Base-by-base conservation (phyloP, 64 coral and sea anemone species). In the Montipora foliosa region DNA sequence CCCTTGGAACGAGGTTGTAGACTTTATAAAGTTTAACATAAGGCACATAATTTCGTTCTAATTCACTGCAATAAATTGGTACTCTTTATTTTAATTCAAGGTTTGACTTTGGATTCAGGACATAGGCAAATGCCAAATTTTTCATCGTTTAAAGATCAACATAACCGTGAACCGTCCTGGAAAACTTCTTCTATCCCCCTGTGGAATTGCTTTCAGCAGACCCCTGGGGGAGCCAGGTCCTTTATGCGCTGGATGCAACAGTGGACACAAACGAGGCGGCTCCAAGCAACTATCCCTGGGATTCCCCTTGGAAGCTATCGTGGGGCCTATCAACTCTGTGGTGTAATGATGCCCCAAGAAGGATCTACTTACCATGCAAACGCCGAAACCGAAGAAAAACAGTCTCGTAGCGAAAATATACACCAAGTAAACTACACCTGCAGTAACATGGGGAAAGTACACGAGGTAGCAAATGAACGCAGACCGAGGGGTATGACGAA, bases 201-300 rank as follows among this genome's bases (percentile, higher is more conserved):
- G 13, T 93, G 92, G 92, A 64, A 77, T 24, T 88, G 77, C 84
- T 58, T 60, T 44, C 90, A 84, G 50, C 75, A 76, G 20, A 20
- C 75, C 21, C 24, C 47, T 58, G 44, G 49, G 0, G 60, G 76
- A 48, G 17, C 76, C 14, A 82, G 88, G 49, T 70, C 82, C 17
- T 88, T 93, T 72, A 14, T 84, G 11, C 83, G 92, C 58, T 93
- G 92, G 92, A 93, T 93, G 92, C 92, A 80, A 19, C 92, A 93
- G 16, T 93, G 92, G 92, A 76, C 92, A 14, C 82, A 93, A 47
- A 81, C 77, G 67, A 87, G 83, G 49, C 37, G 84, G 15, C 29
- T 82, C 5, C 46, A 87, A 16, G 77, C 62, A 51, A 51, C 24
- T 50, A 17, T 64, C 13, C 67, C 82, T 9, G 16, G 44, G 11